Conservation (phyloP, 1,140 invertebrate species). For the Tetramorium alpestre region DNA sequence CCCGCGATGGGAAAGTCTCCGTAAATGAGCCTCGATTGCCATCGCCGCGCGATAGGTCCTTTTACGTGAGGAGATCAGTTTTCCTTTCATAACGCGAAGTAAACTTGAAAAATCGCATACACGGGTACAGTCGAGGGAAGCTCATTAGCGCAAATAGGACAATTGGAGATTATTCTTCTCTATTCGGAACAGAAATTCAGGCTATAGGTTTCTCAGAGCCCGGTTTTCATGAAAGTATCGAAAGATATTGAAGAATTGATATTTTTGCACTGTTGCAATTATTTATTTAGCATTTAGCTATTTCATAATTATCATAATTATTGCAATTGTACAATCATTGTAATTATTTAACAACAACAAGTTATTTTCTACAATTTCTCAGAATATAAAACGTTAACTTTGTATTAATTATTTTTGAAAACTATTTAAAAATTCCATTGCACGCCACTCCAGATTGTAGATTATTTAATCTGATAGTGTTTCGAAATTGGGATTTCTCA, state of each 20-base stretch:
- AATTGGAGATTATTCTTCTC: constrained; percentile 1
- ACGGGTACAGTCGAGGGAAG: not conserved
- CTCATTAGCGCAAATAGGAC: constrained; percentile 22
- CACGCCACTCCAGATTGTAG: not conserved
- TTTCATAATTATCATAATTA: not conserved
- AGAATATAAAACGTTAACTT: not conserved
- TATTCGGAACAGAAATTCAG: not conserved
- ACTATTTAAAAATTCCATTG: not conserved
- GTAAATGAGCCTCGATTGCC: constrained; percentile 29
- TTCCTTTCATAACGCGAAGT: constrained; percentile 25
- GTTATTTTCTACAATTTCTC: not conserved
- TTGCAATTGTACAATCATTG: not conserved
- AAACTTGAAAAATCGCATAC: constrained; percentile 3
- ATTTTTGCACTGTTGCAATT: not conserved
- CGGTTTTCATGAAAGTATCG: not conserved
- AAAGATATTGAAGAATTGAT: not conserved
- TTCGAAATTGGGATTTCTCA: not conserved
- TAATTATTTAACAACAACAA: not conserved
- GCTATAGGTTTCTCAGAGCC: not conserved
- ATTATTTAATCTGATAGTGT: not conserved
- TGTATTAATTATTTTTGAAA: not conserved
- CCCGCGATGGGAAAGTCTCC: constrained; percentile 54
- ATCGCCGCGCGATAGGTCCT: constrained; percentile 26
- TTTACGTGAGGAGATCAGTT: constrained; percentile 37
- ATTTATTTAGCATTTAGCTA: not conserved